phyloP scores from a whole-genome alignment of 2,797 vertebrate species.

The Microctenopoma lineatum region DNA sequence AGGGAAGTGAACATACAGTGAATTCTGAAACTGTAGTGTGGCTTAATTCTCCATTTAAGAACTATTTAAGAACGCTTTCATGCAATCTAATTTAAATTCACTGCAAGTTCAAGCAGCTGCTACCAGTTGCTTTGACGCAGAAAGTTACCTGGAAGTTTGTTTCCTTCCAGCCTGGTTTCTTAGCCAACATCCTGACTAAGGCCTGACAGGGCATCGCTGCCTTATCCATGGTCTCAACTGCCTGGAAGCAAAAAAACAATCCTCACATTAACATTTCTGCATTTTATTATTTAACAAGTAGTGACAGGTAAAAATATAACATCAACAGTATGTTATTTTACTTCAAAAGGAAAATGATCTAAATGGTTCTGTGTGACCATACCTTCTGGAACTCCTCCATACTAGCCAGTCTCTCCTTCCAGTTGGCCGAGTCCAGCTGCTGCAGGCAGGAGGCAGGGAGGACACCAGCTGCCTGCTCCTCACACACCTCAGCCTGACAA shows the following conservation, averaged over 20 bases:
- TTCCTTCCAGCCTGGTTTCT: conserved; percentile 99
- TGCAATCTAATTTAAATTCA: no score
- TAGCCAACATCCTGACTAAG: conserved; percentile 95
- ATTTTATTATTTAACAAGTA: not conserved
- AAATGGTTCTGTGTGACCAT: not conserved
- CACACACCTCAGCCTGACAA: conserved; percentile 89
- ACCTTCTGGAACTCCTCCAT: conserved; percentile 99
- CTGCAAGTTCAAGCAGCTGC: not conserved
- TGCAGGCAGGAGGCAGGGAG: conserved; percentile 93
- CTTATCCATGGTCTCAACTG: conserved; percentile 94
- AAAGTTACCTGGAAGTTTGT: conserved; percentile 96
- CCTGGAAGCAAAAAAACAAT: conserved; percentile 75
- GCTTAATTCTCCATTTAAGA: no score
- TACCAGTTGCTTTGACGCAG: not conserved
- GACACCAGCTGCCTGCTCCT: conserved; percentile 92
- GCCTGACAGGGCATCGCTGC: conserved; percentile 96
- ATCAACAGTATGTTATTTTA: no score
- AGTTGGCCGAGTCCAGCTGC: conserved; percentile 93
- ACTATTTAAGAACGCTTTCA: no score
- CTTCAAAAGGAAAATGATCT: no score
- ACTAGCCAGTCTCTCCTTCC: conserved; percentile 97
- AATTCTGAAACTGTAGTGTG: no score
- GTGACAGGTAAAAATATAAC: no score
- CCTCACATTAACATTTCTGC: not conserved
- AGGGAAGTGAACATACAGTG: no score